Base-by-base conservation (phyloP, 2,888 invertebrate species). In the Phrixothrix hirtus region DNA sequence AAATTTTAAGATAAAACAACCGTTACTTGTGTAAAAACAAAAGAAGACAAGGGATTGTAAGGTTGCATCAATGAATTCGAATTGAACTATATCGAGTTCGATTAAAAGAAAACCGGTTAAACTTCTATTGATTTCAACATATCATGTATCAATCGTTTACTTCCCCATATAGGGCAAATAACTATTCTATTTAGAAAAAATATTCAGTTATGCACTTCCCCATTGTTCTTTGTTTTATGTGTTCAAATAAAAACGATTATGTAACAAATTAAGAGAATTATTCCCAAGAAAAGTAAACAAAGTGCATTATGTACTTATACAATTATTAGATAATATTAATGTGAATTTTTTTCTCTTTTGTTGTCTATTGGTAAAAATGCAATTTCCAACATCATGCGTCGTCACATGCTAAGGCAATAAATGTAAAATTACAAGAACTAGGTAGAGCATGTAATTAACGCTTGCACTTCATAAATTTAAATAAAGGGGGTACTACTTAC, bases 51-150 rank as follows among this genome's bases (percentile, higher is more conserved):
- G 21, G 21, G 7, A 5, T 21, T 21, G 21, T 21, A 21, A 21
- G 7, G 21, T 21, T 21, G 7, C 3, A 50, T 50, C 50, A 50
- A 50, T 50, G 50, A 48, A 38, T 38, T 43, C 49, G 29, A 27
- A 35, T 50, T 30, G 50, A 50, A 43, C 50, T 9, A 27, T 34
- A 45, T 45, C 36, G 26, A 36, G 12, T 15, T 1, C 32, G 48
- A 43, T 45, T 39, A 41, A 42, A 34, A 32, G 31, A 27, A 60
- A 61, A 62, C 62, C 61, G 61, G 62, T 62, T 56, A 35, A 57
- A 57, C 60, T 32, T 55, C 60, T 58, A 60, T 60, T 57, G 49
- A 59, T 49, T n/a, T 57, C 47, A 21, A 42, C 38, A 39, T 32
- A 47, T 38, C 46, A 36, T 29, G 37, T 25, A 47, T 47, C 27